A percentile compares a stretch with the other conserved stretches of the same genome.
phyloP scores from a whole-genome alignment of 2,888 invertebrate genomes.

The Dryobotodes eremita region DNA sequence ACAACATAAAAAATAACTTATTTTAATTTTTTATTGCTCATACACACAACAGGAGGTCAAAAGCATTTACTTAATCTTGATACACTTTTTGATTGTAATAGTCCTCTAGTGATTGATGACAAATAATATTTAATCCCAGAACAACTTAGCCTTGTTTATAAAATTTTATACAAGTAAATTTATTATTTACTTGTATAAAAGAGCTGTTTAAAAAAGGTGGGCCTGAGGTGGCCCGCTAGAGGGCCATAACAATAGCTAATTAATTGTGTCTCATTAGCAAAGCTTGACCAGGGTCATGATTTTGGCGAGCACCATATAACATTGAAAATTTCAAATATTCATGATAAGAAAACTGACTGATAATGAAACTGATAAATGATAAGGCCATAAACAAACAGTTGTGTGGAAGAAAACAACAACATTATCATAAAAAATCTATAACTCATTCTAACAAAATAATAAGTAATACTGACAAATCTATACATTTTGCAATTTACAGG shows the following conservation, averaged over 20 bases:
- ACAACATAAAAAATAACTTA: not conserved
- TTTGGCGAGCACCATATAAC: not conserved
- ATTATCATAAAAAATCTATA: slow-evolving; percentile 6
- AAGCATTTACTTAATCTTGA: not conserved
- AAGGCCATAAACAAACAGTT: slow-evolving; percentile 14
- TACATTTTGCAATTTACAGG: slow-evolving; percentile 20
- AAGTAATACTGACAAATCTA: slow-evolving; percentile 1
- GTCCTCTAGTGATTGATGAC: not conserved
- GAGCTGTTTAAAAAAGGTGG: not conserved
- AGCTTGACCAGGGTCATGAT: not conserved
- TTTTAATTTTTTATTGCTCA: not conserved
- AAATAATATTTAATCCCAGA: too few relatives aligned
- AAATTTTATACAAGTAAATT: not conserved
- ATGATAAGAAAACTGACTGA: slow-evolving; percentile 12
- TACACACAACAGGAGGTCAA: not conserved
- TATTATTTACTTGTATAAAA: too few relatives aligned
- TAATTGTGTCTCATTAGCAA: too few relatives aligned
- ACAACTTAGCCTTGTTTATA: not conserved
- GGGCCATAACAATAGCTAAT: too few relatives aligned
- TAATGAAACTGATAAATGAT: slow-evolving; percentile 21
- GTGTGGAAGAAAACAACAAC: slow-evolving; percentile 26
- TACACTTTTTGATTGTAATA: not conserved
- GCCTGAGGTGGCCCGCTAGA: too few relatives aligned
- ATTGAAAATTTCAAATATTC: slow-evolving; percentile 29
- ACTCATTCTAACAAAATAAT: slow-evolving; percentile 20